Conservation (phyloP, 2,797 vertebrate genomes). For the Setipinna tenuifilis region DNA sequence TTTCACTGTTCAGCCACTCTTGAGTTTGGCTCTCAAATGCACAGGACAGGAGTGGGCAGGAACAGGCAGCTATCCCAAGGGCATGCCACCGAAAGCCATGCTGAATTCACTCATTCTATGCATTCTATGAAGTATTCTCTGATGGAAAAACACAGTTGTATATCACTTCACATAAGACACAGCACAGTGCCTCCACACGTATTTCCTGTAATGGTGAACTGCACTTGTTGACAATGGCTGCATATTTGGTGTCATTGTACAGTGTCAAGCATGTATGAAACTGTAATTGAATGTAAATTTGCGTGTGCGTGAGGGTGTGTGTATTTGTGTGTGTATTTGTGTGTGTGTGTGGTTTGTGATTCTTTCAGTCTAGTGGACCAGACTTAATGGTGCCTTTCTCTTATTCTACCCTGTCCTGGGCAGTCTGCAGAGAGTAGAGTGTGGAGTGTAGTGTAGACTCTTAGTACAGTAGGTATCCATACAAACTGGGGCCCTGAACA, state of each 20-base stretch:
- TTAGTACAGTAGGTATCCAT: background rate
- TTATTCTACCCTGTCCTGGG: background rate
- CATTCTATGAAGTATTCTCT: background rate
- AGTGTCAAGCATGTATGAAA: slow-evolving; percentile 13
- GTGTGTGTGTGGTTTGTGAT: background rate
- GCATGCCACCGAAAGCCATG: background rate
- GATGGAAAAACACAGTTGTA: background rate
- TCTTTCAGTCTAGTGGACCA: background rate
- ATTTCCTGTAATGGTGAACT: too few species aligned
- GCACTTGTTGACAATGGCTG: background rate
- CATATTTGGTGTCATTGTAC: background rate
- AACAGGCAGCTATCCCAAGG: background rate
- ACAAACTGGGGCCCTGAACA: background rate
- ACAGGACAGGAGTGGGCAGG: background rate
- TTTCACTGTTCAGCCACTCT: background rate
- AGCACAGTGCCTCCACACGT: background rate
- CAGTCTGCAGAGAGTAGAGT: background rate
- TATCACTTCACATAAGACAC: too few species aligned
- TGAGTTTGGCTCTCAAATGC: background rate
- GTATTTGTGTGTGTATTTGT: background rate
- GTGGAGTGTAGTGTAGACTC: background rate
- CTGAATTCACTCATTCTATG: background rate
- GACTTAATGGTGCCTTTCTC: slow-evolving; percentile 11
- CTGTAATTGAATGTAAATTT: background rate
- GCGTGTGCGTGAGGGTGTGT: slow-evolving; percentile 4